Evolutionary conservation across 2,113 vertebrate genomes (phyloP).

Genomic region (Sciurus niger): DNA sequence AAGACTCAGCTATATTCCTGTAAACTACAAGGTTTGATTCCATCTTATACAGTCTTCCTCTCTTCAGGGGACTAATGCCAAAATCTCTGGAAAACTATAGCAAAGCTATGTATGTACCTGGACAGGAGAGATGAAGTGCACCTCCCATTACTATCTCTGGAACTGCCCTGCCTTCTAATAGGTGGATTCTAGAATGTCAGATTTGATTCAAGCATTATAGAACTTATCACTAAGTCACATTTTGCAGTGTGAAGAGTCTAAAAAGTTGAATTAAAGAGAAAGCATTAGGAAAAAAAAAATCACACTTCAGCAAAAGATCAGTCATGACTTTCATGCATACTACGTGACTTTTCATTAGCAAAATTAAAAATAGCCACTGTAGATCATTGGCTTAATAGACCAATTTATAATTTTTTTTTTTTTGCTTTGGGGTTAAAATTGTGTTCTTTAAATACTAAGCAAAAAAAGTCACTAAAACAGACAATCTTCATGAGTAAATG

Average conservation of each 20-base stretch:
- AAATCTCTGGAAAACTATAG: conserved; percentile 43
- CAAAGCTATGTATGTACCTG: background rate
- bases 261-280: background rate
- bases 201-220: no score
- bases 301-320: conserved; percentile 71
- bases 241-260: no score
- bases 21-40: background rate
- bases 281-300: conserved; percentile 61
- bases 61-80: background rate
- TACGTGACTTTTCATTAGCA: conserved; percentile 72
- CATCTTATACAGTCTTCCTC: no score
- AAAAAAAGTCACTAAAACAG: conserved; percentile 60
- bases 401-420: conserved; percentile 55
- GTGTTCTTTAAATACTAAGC: conserved; percentile 65
- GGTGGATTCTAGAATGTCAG: no score
- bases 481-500: conserved; percentile 28
- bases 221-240: no score
- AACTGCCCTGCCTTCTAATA: no score
- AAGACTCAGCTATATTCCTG: background rate
- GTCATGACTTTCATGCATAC: conserved; percentile 68
- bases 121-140: background rate
- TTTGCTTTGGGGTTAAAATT: conserved; percentile 53
- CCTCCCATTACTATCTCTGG: background rate
- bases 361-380: conserved; percentile 71
- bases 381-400: conserved; percentile 68